Evolutionary conservation across 1,140 invertebrate genomes (phyloP), one percentile per base, ranked within the genome.

Genomic region (Gryllus bimaculatus): DNA sequence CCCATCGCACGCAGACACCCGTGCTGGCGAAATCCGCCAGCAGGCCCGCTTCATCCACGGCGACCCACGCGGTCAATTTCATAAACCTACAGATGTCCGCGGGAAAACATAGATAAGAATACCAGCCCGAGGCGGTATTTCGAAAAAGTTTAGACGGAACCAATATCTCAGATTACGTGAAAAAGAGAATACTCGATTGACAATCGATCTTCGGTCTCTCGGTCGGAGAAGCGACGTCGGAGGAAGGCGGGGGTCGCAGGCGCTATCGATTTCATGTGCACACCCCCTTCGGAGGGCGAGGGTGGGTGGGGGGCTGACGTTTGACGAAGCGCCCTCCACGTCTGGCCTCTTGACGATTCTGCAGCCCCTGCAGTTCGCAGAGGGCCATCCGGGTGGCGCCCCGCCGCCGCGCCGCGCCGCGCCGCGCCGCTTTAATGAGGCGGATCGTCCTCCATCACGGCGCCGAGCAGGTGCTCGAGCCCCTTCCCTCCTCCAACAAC

Each of bases 81-180:
- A 39, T 39, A 39, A 39, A 39, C 26, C 26, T 39, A 39, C 26
- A 39, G 26, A 39, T 39, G 26, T 39, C 26, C 26, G 26, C 26
- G 26, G 26, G 26, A 39, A 39, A 39, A 39, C 1, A 39, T 1
- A 39, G 26, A 39, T 39, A 39, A 39, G 26, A 39, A 39, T 39
- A 39, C 26, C 26, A 39, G 26, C 26, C 26, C 26, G 26, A 39
- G 26, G 26, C 26, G 5, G 26, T 39, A 39, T 39, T 39, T 39
- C 26, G 26, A 66, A 18, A 66, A 66, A 13, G 54, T 66, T 66
- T 10, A 66, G 54, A 13, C 54, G 54, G 54, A 13, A 18, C 54
- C 54, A 66, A 66, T 66, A 66, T 66, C 54, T 66, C 54, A 66
- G 54, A 66, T 66, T 66, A 66, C 54, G 54, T 66, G 54, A 66